Base-by-base conservation (phyloP, 2,113 vertebrate species). In the Ceyx melanurus region DNA sequence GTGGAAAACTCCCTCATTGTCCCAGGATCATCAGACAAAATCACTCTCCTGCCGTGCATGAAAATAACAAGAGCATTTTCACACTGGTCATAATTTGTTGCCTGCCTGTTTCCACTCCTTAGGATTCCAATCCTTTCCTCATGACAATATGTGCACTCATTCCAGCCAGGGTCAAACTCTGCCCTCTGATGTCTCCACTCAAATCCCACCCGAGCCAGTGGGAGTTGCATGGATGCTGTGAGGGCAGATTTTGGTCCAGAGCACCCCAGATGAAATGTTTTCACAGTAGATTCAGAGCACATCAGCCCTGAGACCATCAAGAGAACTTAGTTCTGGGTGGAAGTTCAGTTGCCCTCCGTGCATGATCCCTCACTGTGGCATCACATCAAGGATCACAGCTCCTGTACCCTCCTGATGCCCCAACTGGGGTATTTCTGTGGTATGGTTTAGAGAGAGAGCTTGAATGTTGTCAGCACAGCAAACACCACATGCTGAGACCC, bases 31-130 rank as follows among this genome's bases (percentile, higher is more conserved):
- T 94, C 46, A 31, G 82, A 76, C 28, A 79, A 70, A 95, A 77
- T 71, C 89, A 80, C 25, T 0, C 90, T 75, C 4, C 31, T 86
- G 3, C 60, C 8, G 43, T 96, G 96, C 92, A 97, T 97, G 96
- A 71, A 72, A 92, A 73, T 68, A 88, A 25, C 16, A 33, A 78
- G 40, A 92, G 42, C 89, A 95, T 92, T 67, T 87, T 96, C 89
- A 95, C 93, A 86, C 11, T 14, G 77, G 33, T 91, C 76, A 61
- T 89, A 76, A 89, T 68, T 91, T 84, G 77, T 82, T 95, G 88
- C 91, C 94, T 97, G 95, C 86, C 87, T 95, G 81, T 89, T 95
- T 93, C 81, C 78, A 93, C 86, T 88, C 66, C 14, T 51, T 90
- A 74, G 87, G 77, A 79, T 91, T 53, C 54, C 67, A 89, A 37